Evolutionary conservation across 2,888 invertebrate genomes (phyloP), one percentile per base, ranked within the genome.

Genomic region (Nycteola revayana): DNA sequence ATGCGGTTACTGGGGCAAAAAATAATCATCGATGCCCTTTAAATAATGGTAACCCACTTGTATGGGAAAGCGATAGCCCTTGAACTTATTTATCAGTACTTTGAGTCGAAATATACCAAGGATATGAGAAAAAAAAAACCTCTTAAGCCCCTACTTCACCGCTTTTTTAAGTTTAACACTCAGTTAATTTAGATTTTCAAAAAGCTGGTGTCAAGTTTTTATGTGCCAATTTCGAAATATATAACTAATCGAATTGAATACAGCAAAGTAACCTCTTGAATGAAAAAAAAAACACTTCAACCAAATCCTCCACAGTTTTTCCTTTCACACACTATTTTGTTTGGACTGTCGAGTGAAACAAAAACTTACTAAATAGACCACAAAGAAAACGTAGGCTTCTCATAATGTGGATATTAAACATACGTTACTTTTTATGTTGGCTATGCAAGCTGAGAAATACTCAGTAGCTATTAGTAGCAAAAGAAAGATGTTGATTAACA

Each of bases 1-100:
- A 78, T 57, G 66, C 67, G 84, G 86, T 84, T 80, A 86, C 62
- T 79, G 58, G 82, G 56, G 60, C 81, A 79, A 76, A 84, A 83
- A 82, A 77, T 61, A 60, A 65, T 69, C 68, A 55, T 54, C 54
- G 67, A 68, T 66, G 66, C 58, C 67, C 67, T 66, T 65, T 65
- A 58, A 66, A 67, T 71, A 70, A 68, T 74, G 73, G 71, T 81
- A 73, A 77, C 80, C 79, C 70, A 79, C 67, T 77, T 76, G 72
- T 67, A 60, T 64, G 63, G 61, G 65, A 63, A 63, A 50, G 44
- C 54, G 83, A 84, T 84, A 83, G 72, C 79, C 80, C 72, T 71
- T 81, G 80, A 83, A 76, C 83, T 48, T 63, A 56, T 52, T 75
- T 77, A 76, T 78, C 79, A 46, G 30, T 50, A 57, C 48, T 67